These are phyloP conservation scores for Chaetogeoica ovagalla DNA, from an alignment of 2,888 invertebrate species.

Conservation along the genomic window DNA sequence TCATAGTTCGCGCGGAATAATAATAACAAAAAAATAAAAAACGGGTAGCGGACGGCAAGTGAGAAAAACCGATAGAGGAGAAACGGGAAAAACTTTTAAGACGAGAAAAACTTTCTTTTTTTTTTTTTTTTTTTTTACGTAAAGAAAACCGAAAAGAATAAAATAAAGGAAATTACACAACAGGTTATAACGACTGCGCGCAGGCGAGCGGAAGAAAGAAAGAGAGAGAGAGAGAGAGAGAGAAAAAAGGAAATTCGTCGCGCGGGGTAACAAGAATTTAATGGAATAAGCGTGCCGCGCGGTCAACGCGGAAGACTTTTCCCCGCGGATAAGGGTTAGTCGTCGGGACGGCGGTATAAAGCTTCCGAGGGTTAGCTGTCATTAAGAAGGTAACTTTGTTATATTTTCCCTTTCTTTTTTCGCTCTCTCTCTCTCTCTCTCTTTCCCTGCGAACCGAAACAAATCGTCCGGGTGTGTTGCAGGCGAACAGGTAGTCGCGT, in stretches of 20 bases:
- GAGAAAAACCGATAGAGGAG: too few relatives aligned
- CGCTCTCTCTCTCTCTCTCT: not conserved
- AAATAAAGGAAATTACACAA: too few relatives aligned
- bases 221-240: not conserved
- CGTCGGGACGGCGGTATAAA: constrained; percentile 42
- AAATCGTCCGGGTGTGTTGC: constrained; percentile 29
- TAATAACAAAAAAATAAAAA: too few relatives aligned
- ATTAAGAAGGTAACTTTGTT: constrained; percentile 53
- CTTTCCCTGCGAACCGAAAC: constrained; percentile 40
- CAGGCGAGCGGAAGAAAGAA: not conserved
- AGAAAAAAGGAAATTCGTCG: constrained; percentile 18
- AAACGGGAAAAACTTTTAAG: too few relatives aligned
- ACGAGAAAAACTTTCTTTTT: too few relatives aligned
- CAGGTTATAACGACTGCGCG: not conserved
- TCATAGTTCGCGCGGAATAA: too few relatives aligned
- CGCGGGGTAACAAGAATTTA: constrained; percentile 18
- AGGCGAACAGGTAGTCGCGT: constrained; percentile 45
- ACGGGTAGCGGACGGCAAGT: too few relatives aligned
- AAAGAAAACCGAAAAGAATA: too few relatives aligned
- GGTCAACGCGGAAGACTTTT: constrained; percentile 36
- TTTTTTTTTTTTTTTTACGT: too few relatives aligned
- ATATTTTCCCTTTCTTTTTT: constrained; percentile 45
- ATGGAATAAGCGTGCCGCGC: constrained; percentile 36
- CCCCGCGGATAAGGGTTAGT: constrained; percentile 45
- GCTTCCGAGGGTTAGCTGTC: constrained; percentile 52